These are phyloP conservation scores for Sebastes schlegelii DNA, from an alignment of 2,113 vertebrate species.

Conservation along the genomic window DNA sequence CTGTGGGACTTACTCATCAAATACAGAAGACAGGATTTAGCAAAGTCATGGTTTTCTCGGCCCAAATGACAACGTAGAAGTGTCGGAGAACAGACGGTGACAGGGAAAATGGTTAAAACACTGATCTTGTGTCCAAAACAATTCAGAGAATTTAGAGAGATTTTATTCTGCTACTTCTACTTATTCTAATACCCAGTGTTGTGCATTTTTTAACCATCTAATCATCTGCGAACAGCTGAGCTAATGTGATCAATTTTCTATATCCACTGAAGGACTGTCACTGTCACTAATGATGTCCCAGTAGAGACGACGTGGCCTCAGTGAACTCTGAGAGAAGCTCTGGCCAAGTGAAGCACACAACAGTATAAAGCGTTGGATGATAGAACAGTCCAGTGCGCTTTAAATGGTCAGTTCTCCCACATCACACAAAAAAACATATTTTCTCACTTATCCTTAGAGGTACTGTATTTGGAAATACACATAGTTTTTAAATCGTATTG, in stretches of 20 bases:
- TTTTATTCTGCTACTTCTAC: constrained; percentile 18
- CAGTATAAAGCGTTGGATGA: constrained; percentile 12
- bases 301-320: constrained; percentile 35
- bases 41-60: neutral
- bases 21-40: constrained; percentile 1
- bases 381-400: neutral
- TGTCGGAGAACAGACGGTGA: neutral
- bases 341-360: constrained; percentile 39
- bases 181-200: neutral
- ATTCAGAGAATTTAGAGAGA: constrained; percentile 5
- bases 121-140: neutral
- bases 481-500: neutral
- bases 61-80: neutral
- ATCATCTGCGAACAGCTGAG: constrained; percentile 33
- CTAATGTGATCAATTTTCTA: constrained; percentile 23
- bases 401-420: constrained; percentile 29
- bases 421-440: constrained; percentile 1
- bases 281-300: constrained; percentile 47
- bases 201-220: constrained; percentile 14
- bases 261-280: constrained; percentile 32
- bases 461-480: neutral
- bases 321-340: constrained; percentile 37
- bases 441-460: neutral
- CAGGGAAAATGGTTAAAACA: constrained; percentile 4
- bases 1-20: constrained; percentile 27